Conservation (phyloP, 2,888 invertebrate species). For the Tineola bisselliella region DNA sequence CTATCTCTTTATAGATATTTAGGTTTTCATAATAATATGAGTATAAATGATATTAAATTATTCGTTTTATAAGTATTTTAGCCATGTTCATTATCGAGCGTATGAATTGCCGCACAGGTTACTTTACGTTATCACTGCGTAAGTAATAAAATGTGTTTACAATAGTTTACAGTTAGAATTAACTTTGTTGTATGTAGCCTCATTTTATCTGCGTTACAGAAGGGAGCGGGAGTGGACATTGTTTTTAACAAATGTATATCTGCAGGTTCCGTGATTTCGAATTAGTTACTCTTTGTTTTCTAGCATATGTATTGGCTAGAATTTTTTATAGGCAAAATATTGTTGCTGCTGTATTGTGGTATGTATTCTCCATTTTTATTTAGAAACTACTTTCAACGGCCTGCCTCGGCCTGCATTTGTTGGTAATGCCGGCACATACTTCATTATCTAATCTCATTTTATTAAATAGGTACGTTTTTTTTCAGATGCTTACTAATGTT, state of each 20-base stretch:
- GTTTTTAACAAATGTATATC: not conserved
- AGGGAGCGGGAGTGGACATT: not conserved
- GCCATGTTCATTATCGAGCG: too few species aligned
- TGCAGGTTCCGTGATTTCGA: not conserved
- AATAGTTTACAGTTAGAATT: not conserved
- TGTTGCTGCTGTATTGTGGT: not conserved
- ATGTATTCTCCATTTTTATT: conserved; percentile 1
- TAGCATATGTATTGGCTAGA: not conserved
- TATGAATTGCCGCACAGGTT: too few species aligned
- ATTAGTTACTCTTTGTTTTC: conserved; percentile 3
- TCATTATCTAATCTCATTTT: not conserved
- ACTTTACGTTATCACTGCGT: not conserved
- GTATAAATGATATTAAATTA: too few species aligned
- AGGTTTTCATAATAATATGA: too few species aligned
- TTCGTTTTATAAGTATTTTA: too few species aligned
- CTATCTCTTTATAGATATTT: not conserved
- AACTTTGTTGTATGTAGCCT: not conserved
- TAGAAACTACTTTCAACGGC: conserved; percentile 3
- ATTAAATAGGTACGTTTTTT: not conserved
- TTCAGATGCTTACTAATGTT: not conserved
- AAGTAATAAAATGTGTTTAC: conserved; percentile 1
- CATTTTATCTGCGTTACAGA: conserved; percentile 8
- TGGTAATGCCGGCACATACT: not conserved
- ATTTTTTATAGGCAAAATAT: not conserved
- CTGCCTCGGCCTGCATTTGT: not conserved